A percentile compares a stretch with the other conserved stretches of the same genome.
phyloP scores from a whole-genome alignment of 2,797 vertebrate species.

The Anas bernieri region DNA sequence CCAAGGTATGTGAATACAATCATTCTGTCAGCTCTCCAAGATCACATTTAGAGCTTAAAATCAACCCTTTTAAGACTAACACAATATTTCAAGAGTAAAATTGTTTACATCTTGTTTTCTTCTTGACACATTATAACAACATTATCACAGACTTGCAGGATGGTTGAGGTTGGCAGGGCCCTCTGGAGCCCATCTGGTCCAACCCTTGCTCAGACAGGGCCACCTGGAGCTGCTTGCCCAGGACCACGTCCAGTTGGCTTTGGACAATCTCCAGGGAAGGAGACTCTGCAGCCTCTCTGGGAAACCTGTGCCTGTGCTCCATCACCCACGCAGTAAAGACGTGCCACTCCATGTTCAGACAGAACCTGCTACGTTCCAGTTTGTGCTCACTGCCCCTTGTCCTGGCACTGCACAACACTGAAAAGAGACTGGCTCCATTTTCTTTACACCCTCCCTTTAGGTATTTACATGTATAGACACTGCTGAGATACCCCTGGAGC shows the following conservation, averaged over 20 bases:
- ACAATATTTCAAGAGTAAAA: background rate
- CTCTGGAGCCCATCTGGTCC: too few species aligned
- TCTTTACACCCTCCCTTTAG: background rate
- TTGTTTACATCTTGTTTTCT: background rate
- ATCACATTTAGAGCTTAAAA: background rate
- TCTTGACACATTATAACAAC: background rate
- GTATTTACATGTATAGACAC: too few species aligned
- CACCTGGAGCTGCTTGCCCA: background rate
- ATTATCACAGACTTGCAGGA: background rate
- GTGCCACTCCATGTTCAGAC: too few species aligned
- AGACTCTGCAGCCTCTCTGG: background rate
- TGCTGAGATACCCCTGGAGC: too few species aligned
- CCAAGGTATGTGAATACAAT: background rate
- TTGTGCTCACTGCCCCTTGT: too few species aligned
- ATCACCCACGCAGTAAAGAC: too few species aligned
- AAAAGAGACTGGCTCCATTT: too few species aligned
- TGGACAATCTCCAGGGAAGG: background rate
- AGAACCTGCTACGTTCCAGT: too few species aligned
- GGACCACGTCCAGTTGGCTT: background rate
- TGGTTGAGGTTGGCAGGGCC: background rate
- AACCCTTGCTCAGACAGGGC: background rate
- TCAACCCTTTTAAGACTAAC: background rate
- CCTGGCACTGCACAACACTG: too few species aligned
- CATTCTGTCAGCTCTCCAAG: background rate
- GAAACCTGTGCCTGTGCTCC: too few species aligned